Evolutionary conservation across 2,888 invertebrate genomes (phyloP).

Genomic region (Ochlodes sylvanus): DNA sequence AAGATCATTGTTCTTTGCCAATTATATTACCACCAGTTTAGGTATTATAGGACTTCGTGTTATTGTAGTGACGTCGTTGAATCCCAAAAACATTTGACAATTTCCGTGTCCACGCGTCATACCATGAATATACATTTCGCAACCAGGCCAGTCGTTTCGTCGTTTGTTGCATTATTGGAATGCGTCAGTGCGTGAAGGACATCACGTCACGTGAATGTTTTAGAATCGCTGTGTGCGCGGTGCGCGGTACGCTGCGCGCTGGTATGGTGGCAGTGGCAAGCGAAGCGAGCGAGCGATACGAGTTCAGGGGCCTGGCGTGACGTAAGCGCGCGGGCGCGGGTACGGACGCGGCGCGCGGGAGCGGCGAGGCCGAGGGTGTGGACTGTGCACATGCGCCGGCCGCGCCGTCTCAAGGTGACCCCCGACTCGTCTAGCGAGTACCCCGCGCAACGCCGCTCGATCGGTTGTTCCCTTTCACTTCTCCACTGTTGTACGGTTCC

Average conservation of each 20-base stretch:
- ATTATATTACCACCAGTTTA: neutral
- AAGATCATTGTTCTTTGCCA: neutral
- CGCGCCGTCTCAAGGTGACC: constrained; percentile 80
- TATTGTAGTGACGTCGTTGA: neutral
- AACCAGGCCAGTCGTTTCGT: constrained; percentile 51
- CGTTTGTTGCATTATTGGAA: constrained; percentile 56
- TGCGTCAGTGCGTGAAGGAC: constrained; percentile 65
- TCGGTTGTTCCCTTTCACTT: constrained; percentile 71
- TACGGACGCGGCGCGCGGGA: constrained; percentile 37
- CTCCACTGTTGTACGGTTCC: constrained; percentile 49
- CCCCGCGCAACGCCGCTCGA: constrained; percentile 55
- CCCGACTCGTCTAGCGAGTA: constrained; percentile 66
- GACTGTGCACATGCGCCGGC: constrained; percentile 82
- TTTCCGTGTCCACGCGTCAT: constrained; percentile 2
- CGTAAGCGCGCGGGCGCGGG: constrained; percentile 58
- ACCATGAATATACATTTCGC: constrained; percentile 48
- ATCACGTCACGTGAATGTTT: constrained; percentile 62
- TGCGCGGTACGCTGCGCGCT: constrained; percentile 21
- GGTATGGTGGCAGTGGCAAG: no score
- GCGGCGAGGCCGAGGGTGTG: constrained; percentile 64
- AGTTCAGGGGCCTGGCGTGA: constrained; percentile 56
- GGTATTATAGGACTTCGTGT: neutral
- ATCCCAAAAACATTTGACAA: neutral
- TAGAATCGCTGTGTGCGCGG: constrained; percentile 36
- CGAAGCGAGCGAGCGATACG: no score